Percentiles rank a stretch among this genome's conserved stretches.
These are phyloP conservation scores for Agonopterix alstromeriana DNA, from an alignment of 2,888 invertebrate species.

Conservation along the genomic window DNA sequence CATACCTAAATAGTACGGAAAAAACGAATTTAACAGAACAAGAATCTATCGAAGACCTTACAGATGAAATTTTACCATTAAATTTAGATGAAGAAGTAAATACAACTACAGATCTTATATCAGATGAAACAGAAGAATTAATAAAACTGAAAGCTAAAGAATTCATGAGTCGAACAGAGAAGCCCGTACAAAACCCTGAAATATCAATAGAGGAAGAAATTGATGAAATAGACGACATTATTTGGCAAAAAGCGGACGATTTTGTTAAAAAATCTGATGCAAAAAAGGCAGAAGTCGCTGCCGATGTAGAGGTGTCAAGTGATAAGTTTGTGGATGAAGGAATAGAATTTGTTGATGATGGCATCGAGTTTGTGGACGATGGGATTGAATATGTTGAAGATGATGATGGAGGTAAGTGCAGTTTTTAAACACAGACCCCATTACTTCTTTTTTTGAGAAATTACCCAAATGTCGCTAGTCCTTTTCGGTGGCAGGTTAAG, in stretches of 20 bases:
- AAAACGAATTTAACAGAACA: no score
- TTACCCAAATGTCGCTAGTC: no score
- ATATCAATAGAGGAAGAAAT: neutral
- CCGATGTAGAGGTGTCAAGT: neutral
- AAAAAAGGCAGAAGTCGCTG: neutral
- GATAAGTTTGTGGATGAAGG: slow-evolving; percentile 10
- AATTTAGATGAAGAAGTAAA: neutral
- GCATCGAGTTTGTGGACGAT: slow-evolving; percentile 43
- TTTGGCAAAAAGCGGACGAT: slow-evolving; percentile 8
- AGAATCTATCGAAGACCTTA: neutral
- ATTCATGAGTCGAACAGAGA: neutral
- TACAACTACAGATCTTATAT: neutral
- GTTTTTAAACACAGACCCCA: no score
- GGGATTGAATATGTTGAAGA: neutral
- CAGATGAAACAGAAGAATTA: neutral
- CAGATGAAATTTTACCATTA: neutral
- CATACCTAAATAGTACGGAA: no score
- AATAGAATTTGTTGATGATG: slow-evolving; percentile 37
- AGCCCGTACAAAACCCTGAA: neutral
- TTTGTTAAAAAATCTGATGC: neutral
- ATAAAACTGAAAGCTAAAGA: slow-evolving; percentile 11
- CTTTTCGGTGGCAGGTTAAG: no score
- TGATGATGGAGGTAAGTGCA: no score
- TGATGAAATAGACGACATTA: slow-evolving; percentile 5
- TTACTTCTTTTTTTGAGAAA: no score